A percentile compares a stretch with the other conserved stretches of the same genome.
phyloP scores from a whole-genome alignment of 2,797 vertebrate genomes.

The Sebastes jordani region DNA sequence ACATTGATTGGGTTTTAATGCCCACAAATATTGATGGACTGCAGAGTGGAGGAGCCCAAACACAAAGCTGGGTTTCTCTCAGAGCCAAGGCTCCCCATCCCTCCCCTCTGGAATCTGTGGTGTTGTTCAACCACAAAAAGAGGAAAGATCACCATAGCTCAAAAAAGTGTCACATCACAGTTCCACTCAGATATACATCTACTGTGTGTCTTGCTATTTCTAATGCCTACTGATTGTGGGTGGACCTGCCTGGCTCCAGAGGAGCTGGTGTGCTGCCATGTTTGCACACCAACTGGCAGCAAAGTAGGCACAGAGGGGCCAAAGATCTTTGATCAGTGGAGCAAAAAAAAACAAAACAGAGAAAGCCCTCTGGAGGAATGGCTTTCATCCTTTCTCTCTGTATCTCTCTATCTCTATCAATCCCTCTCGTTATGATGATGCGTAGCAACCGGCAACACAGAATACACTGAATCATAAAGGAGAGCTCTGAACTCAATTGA shows the following conservation, averaged over 20 bases:
- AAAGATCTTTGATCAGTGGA: constrained; percentile 61
- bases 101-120: neutral
- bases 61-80: constrained; percentile 22
- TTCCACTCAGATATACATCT: constrained; percentile 11
- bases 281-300: constrained; percentile 57
- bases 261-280: constrained; percentile 49
- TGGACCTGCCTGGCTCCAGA: constrained; percentile 42
- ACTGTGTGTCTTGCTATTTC: neutral
- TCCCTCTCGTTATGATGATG: constrained; percentile 41
- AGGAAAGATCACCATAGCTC: constrained; percentile 4
- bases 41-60: constrained; percentile 36
- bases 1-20: constrained; percentile 80
- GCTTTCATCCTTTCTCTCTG: constrained; percentile 55
- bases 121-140: constrained; percentile 16
- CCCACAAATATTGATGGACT: constrained; percentile 73
- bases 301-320: constrained; percentile 35
- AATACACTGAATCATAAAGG: constrained; percentile 35
- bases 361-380: constrained; percentile 48
- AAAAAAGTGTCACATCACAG: constrained; percentile 28
- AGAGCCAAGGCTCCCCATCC: neutral
- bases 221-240: constrained; percentile 47
- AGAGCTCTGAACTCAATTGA: constrained; percentile 43
- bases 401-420: constrained; percentile 41
- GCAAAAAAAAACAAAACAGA: constrained; percentile 29
- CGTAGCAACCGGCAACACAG: constrained; percentile 29